These are phyloP conservation scores for Hypolimnas misippus DNA, from an alignment of 2,888 invertebrate genomes.

Conservation along the genomic window DNA sequence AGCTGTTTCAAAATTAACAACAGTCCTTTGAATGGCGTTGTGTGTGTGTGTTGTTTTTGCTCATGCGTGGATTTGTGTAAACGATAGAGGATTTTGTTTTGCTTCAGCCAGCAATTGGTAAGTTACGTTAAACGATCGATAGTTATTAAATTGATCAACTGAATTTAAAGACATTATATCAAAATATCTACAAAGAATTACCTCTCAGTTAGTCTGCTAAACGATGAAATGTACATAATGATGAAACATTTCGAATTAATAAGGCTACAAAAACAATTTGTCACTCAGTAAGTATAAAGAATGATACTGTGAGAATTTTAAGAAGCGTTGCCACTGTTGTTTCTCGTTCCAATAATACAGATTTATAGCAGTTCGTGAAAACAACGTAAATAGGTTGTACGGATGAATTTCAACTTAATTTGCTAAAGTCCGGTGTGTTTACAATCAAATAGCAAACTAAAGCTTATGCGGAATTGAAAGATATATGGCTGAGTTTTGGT, in stretches of 20 bases:
- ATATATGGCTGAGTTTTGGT: slow-evolving; percentile 78
- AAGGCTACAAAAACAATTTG: slow-evolving; percentile 14
- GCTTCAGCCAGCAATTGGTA: slow-evolving; percentile 29
- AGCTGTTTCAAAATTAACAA: not conserved
- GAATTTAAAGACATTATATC: not conserved
- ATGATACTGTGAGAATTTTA: slow-evolving; percentile 11
- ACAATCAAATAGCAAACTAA: slow-evolving; percentile 57
- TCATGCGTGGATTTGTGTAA: slow-evolving; percentile 11
- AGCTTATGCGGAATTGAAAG: slow-evolving; percentile 59
- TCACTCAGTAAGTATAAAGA: slow-evolving; percentile 17
- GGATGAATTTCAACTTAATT: slow-evolving; percentile 43
- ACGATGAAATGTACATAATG: slow-evolving; percentile 11
- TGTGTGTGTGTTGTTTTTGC: slow-evolving; percentile 7
- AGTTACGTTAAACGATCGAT: slow-evolving; percentile 37
- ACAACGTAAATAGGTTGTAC: slow-evolving; percentile 40
- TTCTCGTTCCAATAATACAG: slow-evolving; percentile 30
- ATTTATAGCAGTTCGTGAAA: slow-evolving; percentile 37
- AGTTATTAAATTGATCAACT: not conserved
- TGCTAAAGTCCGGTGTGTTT: slow-evolving; percentile 43
- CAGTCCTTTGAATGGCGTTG: not conserved
- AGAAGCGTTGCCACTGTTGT: slow-evolving; percentile 14
- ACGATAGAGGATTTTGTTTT: slow-evolving; percentile 26
- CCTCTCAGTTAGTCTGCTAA: slow-evolving; percentile 6
- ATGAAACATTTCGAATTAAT: slow-evolving; percentile 9
- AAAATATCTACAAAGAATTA: not conserved